A percentile compares a stretch with the other conserved stretches of the same genome.
phyloP scores from a whole-genome alignment of 1,140 invertebrate genomes.

The Lutraria rhynchaena region DNA sequence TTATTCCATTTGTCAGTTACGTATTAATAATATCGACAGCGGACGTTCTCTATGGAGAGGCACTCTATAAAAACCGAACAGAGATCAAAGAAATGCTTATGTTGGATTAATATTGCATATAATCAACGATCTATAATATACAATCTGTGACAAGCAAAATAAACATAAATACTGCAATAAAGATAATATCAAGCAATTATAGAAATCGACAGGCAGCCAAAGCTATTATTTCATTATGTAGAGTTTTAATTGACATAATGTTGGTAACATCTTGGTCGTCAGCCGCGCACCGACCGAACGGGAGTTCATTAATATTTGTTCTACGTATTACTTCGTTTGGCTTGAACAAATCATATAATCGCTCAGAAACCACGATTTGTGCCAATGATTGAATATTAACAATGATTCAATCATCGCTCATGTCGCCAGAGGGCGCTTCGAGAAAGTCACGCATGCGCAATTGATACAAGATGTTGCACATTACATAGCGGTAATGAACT shows the following conservation, averaged over 20 bases:
- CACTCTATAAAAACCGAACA: too few species aligned
- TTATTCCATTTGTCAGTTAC: too few species aligned
- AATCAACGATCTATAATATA: conserved; percentile 2
- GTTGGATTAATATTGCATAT: conserved; percentile 12
- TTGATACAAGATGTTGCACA: conserved; percentile 27
- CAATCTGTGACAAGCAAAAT: conserved; percentile 33
- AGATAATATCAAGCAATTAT: conserved; percentile 23
- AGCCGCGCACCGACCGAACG: too few species aligned
- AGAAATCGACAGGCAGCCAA: conserved; percentile 12
- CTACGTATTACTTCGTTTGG: too few species aligned
- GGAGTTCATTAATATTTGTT: too few species aligned
- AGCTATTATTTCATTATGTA: conserved; percentile 2
- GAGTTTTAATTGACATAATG: conserved; percentile 26
- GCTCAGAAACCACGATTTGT: too few species aligned
- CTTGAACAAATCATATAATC: too few species aligned
- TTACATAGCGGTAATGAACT: conserved; percentile 22
- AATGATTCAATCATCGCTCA: too few species aligned
- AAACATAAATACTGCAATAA: conserved; percentile 13
- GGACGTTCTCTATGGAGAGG: too few species aligned
- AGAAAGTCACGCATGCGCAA: background rate
- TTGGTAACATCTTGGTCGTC: conserved; percentile 41
- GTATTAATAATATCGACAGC: too few species aligned
- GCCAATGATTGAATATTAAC: too few species aligned
- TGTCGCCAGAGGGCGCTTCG: background rate
- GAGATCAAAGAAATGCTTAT: background rate